Evolutionary conservation across 2,888 invertebrate genomes (phyloP).

Genomic region (Synergus umbraculus): DNA sequence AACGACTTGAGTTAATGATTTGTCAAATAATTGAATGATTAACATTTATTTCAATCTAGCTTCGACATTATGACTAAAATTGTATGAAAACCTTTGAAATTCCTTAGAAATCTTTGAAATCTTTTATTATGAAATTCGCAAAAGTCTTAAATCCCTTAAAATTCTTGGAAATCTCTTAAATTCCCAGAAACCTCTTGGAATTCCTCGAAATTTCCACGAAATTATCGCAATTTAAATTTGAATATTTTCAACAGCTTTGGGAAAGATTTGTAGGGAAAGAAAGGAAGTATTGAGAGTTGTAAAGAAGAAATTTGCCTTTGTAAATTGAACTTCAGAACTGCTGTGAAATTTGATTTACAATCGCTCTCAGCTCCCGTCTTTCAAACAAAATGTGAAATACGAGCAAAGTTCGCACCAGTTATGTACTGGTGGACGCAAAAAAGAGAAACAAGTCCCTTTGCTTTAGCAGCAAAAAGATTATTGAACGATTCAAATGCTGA

Average conservation of each 20-base stretch:
- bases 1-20: not conserved
- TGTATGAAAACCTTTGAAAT: too few relatives aligned
- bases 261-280: constrained; percentile 43
- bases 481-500: constrained; percentile 1
- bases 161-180: too few relatives aligned
- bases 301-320: constrained; percentile 54
- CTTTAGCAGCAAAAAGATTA: constrained; percentile 27
- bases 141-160: too few relatives aligned
- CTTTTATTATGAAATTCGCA: too few relatives aligned
- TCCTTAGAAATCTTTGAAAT: too few relatives aligned
- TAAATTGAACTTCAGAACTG: constrained; percentile 56
- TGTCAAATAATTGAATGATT: not conserved
- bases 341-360: constrained; percentile 57
- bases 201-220: too few relatives aligned
- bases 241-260: constrained; percentile 11
- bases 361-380: constrained; percentile 49
- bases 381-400: constrained; percentile 41
- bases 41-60: not conserved
- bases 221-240: not conserved
- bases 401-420: constrained; percentile 37
- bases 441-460: not conserved
- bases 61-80: not conserved
- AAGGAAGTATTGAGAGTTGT: constrained; percentile 21
- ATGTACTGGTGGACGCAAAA: constrained; percentile 17
- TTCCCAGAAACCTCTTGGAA: too few relatives aligned